Evolutionary conservation across 2,888 invertebrate genomes (phyloP), one percentile per base, ranked within the genome.

Genomic region (Caenorhabditis macrosperma): DNA sequence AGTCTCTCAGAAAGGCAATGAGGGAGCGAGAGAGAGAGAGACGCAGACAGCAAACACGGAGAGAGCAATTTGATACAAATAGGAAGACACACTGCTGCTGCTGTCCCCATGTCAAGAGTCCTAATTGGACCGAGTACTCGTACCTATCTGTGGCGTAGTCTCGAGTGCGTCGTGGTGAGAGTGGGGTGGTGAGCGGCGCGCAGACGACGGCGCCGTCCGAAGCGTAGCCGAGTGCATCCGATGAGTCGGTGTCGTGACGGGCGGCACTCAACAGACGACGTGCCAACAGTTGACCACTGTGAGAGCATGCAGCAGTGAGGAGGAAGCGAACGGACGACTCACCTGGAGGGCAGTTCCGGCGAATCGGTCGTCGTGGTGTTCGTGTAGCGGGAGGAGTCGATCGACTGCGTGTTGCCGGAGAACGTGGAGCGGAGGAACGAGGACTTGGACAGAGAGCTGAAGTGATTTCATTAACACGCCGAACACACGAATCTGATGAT

Each of bases 321-420:
- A 20, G 10, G 28, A 55, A 7, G 10, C 22, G 28, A 26, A 35
- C 22, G 41, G 50, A n/a, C n/a, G 10, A 59, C 52, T 41, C 20
- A 76, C 63, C 86, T 78, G 1, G 82, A 66, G 9, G 82, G 82
- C 3, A 85, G 57, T 35, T 86, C 85, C 22, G 86, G 86, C 15
- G 85, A 85, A n/a, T 82, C 83, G 15, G 82, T 81, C 15, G 79
- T 80, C 35, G 83, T 82, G 3, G 83, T 85, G 59, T 78, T 76
- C 5, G 83, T 76, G 55, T 78, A 76, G 9, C 77, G 72, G 7
- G 86, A 86, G 1, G 84, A 84, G 46, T 84, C 82, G 26, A 81
- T 78, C 0, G 85, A 85, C 24, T 69, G 72, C 2, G 82, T 60
- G 48, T 68, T 64, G 0, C 72, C 82, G n/a, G 78, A 79, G 55